A percentile compares a stretch with the other conserved stretches of the same genome.
Evolutionary conservation across 2,113 vertebrate species (phyloP).

Genomic region (Collichthys lucidus): DNA sequence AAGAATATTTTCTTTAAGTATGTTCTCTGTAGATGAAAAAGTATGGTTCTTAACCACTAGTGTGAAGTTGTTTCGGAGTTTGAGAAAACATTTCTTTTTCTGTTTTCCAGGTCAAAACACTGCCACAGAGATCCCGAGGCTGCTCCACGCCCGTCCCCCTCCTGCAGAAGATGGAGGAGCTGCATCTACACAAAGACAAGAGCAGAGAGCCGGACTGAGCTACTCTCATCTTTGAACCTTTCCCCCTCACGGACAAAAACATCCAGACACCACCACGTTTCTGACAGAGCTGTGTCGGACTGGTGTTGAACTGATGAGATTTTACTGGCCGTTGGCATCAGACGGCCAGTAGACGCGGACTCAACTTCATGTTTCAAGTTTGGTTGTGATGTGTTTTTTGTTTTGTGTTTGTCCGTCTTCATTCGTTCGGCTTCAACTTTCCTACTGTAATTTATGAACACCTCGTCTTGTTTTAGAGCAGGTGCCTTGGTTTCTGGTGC

Average conservation of each 20-base stretch:
- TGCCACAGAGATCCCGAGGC: slow-evolving; percentile 65
- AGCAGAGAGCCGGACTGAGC: slow-evolving; percentile 83
- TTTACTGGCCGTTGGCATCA: background rate
- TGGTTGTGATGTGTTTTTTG: slow-evolving; percentile 27
- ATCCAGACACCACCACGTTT: background rate
- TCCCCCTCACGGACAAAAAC: slow-evolving; percentile 29
- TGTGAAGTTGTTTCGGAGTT: background rate
- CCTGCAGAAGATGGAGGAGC: slow-evolving; percentile 83
- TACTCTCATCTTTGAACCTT: background rate
- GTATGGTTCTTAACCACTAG: too few species aligned
- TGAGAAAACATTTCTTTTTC: background rate
- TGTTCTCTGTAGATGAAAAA: too few species aligned
- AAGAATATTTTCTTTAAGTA: background rate
- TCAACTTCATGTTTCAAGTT: slow-evolving; percentile 23
- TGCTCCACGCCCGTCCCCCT: slow-evolving; percentile 78
- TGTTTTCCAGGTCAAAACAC: slow-evolving; percentile 60
- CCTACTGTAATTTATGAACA: slow-evolving; percentile 57
- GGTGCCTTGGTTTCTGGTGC: slow-evolving; percentile 72
- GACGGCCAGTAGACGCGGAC: slow-evolving; percentile 30
- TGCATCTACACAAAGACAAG: slow-evolving; percentile 84
- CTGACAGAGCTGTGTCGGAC: slow-evolving; percentile 8
- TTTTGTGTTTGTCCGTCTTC: slow-evolving; percentile 35
- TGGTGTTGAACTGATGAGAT: slow-evolving; percentile 45
- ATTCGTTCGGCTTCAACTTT: slow-evolving; percentile 42
- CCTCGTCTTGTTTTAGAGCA: slow-evolving; percentile 27